Base-by-base conservation (phyloP, 2,888 invertebrate species). In the Hydriomena furcata region DNA sequence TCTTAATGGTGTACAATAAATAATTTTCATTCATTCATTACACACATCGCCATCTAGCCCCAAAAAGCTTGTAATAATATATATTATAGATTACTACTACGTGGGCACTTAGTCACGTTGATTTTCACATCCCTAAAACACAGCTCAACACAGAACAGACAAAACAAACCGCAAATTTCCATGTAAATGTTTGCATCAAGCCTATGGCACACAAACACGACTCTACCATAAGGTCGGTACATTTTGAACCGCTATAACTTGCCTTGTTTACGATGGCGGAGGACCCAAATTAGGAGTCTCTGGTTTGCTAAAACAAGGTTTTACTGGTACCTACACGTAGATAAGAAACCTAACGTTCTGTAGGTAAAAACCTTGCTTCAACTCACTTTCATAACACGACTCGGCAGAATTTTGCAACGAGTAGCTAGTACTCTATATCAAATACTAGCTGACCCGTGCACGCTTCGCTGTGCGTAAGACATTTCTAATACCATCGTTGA, bases 231-330 rank as follows among this genome's bases (percentile, higher is more conserved):
- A 52, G 44, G 17, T 46, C 24, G 10, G 55, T 55, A 53, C 55
- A 49, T 56, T 60, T 42, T 54, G 54, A 49, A 52, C 61, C 58
- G 38, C 54, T 46, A 52, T 58, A 56, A 61, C 58, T 51, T 36
- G 31, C 24, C 25, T 23, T 56, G 58, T 61, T 61, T 61, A 61
- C 54, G 59, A 52, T 20, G 40, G 46, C 41, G 38, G 46, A 36
- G 41, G 51, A 17, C 38, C 44, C 51, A 53, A 61, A 61, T 61
- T 61, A 58, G 58, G 31, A 48, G 43, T 32, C 37, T 25, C 54
- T 55, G 55, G 54, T 52, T 49, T 50, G 50, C 37, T 53, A 52
- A 54, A 54, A 55, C 40, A 47, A 54, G 42, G 37, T 50, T 52
- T 42, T 44, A 49, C 51, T 40, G n/a, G n/a, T n/a, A n/a, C n/a